Evolutionary conservation across 2,888 invertebrate species (phyloP).

Genomic region (Eupithecia vulgata): DNA sequence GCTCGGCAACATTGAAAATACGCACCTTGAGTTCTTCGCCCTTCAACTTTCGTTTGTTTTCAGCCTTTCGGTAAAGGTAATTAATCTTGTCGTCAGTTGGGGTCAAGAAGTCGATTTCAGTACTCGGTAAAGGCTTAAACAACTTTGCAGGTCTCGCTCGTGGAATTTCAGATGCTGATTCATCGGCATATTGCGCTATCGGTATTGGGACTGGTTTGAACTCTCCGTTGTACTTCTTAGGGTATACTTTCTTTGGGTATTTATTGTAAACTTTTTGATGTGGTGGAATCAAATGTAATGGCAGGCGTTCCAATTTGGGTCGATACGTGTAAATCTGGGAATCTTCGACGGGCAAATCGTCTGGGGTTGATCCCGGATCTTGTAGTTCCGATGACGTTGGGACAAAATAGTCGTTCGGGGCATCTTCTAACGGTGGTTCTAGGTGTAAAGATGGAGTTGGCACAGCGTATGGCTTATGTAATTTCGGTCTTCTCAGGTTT

Average conservation of each 20-base stretch:
- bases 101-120: constrained; percentile 59
- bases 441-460: constrained; percentile 65
- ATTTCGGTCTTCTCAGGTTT: constrained; percentile 38
- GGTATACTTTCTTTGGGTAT: constrained; percentile 82
- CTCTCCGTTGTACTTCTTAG: constrained; percentile 83
- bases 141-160: constrained; percentile 73
- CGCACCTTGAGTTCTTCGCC: constrained; percentile 61
- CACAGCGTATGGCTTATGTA: constrained; percentile 41
- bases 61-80: constrained; percentile 77
- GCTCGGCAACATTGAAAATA: constrained; percentile 31
- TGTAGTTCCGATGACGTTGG: constrained; percentile 57
- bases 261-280: constrained; percentile 57
- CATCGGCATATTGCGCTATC: constrained; percentile 64
- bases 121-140: constrained; percentile 63
- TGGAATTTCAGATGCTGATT: constrained; percentile 64
- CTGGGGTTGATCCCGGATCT: constrained; percentile 50
- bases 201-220: constrained; percentile 78
- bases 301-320: constrained; percentile 58
- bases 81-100: constrained; percentile 67
- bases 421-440: constrained; percentile 67
- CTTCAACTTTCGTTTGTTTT: constrained; percentile 78
- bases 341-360: constrained; percentile 51
- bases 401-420: constrained; percentile 64
- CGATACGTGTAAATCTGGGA: constrained; percentile 38
- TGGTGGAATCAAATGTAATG: constrained; percentile 65